These are phyloP conservation scores for Bovichtus diacanthus DNA, from an alignment of 2,797 vertebrate species.

Conservation along the genomic window DNA sequence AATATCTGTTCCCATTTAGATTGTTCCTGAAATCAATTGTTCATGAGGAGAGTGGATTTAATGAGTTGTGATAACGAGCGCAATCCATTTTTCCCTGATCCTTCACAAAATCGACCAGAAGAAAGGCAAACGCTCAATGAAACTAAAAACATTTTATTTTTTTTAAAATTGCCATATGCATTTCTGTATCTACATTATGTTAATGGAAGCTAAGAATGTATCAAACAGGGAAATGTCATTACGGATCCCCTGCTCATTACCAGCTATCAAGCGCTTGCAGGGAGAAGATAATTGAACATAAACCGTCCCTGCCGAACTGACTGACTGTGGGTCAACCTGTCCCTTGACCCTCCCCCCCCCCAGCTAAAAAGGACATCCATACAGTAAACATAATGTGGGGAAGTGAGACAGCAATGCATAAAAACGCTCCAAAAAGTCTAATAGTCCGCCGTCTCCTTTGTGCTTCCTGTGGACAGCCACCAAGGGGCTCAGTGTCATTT, in stretches of 20 bases:
- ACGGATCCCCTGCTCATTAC: not conserved
- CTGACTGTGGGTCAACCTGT: not conserved
- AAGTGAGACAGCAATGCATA: conserved; percentile 39
- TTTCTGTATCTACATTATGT: conserved; percentile 15
- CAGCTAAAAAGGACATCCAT: conserved; percentile 13
- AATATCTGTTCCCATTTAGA: conserved; percentile 55
- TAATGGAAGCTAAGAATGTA: conserved; percentile 14
- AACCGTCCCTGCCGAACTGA: not conserved
- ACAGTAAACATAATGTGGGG: conserved; percentile 32
- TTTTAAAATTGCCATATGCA: not conserved
- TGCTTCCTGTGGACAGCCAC: conserved; percentile 49
- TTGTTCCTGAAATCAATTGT: conserved; percentile 52
- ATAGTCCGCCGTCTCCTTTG: conserved; percentile 45
- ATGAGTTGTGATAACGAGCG: conserved; percentile 49
- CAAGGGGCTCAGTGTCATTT: conserved; percentile 68
- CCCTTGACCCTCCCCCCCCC: not conserved
- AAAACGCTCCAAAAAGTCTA: conserved; percentile 47
- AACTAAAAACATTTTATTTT: conserved; percentile 35
- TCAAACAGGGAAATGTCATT: conserved; percentile 25
- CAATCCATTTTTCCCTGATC: conserved; percentile 34
- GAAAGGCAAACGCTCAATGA: conserved; percentile 30
- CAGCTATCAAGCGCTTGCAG: conserved; percentile 13
- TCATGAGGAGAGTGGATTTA: conserved; percentile 53
- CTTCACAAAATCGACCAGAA: conserved; percentile 34
- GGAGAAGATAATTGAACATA: conserved; percentile 5